Base-by-base conservation (phyloP, 1,140 invertebrate species). In the Eufriesea mexicana region DNA sequence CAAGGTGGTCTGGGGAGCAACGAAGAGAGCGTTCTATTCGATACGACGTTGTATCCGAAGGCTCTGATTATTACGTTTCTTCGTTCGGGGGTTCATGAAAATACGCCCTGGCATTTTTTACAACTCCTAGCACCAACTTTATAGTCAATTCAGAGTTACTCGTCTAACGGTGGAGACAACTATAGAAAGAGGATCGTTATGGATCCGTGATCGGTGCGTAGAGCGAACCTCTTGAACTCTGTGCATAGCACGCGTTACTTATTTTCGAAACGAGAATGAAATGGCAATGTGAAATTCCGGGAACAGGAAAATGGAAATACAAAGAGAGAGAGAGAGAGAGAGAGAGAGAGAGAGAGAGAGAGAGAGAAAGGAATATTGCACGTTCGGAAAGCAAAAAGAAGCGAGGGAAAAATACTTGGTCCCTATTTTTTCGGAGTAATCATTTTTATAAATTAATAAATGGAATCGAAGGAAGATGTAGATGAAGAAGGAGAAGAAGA, bases 401-500 rank as follows among this genome's bases (percentile, higher is more conserved):
- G 14, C 20, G 18, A 81, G 23, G 57, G 51, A 12, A 14, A 45
- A 57, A 80, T 75, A 80, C 76, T 55, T 82, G 76, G 70, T 85
- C 78, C 86, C 76, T 91, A 85, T 87, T 91, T 54, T 85, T 89
- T 82, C 72, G 78, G 86, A 78, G 25, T 88, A 78, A 89, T 78
- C 83, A 88, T 86, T 91, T 91, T 90, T 91, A 84, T 91, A 91
- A 88, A 59, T 80, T 78, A 90, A 87, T 84, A 18, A 68, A 35
- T 25, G 71, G 49, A 23, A 5, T 62, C 23, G 59, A 73, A 54
- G 10, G 54, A 45, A 62, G 5, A 5, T 6, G n/a, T n/a, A 12
- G 16, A 42, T 5, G 72, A 23, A 42, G 62, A 67, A n/a, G 9
- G 35, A 23, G 12, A 9, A 57, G 5, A 9, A 35, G 35, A 2